Evolutionary conservation across 2,113 vertebrate species (phyloP).

Genomic region (Psilopogon haemacephalus): DNA sequence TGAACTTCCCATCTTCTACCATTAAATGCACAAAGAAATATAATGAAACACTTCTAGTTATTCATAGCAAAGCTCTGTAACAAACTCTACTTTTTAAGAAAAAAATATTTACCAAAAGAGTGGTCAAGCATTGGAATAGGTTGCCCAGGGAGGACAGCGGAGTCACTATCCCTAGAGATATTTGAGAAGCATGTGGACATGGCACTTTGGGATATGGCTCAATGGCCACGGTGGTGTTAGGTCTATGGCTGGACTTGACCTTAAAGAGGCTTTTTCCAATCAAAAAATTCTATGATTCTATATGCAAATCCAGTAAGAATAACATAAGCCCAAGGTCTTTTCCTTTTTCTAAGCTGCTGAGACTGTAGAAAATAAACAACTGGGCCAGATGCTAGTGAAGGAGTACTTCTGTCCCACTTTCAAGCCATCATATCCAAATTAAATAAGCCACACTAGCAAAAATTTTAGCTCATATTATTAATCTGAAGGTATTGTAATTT

Average conservation of each 20-base stretch:
- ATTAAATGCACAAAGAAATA: neutral
- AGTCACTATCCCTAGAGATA: too few relatives aligned
- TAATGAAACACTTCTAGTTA: neutral
- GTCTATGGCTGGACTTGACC: too few relatives aligned
- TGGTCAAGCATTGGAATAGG: too few relatives aligned
- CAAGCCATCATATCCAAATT: neutral
- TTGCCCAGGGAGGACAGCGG: too few relatives aligned
- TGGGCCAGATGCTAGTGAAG: rapidly evolving
- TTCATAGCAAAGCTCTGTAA: neutral
- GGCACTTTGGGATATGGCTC: too few relatives aligned
- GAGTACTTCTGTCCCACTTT: neutral
- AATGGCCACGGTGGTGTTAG: too few relatives aligned
- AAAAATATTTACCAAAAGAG: neutral
- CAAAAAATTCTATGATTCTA: too few relatives aligned
- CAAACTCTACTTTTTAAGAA: neutral
- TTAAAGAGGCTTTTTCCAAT: too few relatives aligned
- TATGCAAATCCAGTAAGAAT: neutral
- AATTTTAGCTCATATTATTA: neutral
- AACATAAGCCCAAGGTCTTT: neutral
- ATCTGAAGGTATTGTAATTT: neutral
- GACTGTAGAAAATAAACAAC: neutral
- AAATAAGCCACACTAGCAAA: neutral
- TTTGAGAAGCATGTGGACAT: too few relatives aligned
- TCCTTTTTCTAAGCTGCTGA: neutral
- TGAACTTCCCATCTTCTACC: neutral